Evolutionary conservation across 2,888 invertebrate genomes (phyloP), one percentile per base, ranked within the genome.

Genomic region (Phengaris arion): DNA sequence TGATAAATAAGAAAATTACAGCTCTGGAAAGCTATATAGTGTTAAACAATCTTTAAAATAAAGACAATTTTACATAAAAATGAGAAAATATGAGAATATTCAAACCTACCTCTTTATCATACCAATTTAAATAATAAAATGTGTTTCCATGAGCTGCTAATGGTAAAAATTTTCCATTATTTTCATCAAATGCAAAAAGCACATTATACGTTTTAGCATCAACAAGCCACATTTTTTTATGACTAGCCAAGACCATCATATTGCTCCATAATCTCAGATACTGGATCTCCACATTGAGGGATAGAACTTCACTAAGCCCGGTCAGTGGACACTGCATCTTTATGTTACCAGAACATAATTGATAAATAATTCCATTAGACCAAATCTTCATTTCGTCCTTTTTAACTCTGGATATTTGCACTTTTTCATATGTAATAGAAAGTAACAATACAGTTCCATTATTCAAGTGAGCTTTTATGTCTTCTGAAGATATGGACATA

Each of bases 81-180:
- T 35, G 35, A 4, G 1, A 1, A 35, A 35, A 35, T 35, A 35
- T 35, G 35, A 35, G 1, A 0, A 69, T 74, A 75, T 35, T 74
- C 10, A 4, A 35, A 77, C 76, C 83, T 84, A 92, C 92, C 88
- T 89, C 85, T 12, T 83, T 80, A 51, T 83, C 81, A 78, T 80
- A 81, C 84, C 86, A 86, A 74, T 84, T 69, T 52, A 92, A 75
- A 79, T 87, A 93, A 78, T 91, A 93, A 70, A 93, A 87, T 51
- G 79, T 78, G 81, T 87, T 84, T 76, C 88, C 84, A 73, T 85
- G 76, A 15, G 83, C 81, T 68, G 80, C 79, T 13, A 93, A 78
- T 55, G 91, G 90, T 78, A 85, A 84, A 79, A 86, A 89, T 77
- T 83, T 82, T 57, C 74, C 80, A 15, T 80, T 82, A 68, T 75